Evolutionary conservation across 2,888 invertebrate genomes (phyloP).

Genomic region (Digitonthophagus gazella): DNA sequence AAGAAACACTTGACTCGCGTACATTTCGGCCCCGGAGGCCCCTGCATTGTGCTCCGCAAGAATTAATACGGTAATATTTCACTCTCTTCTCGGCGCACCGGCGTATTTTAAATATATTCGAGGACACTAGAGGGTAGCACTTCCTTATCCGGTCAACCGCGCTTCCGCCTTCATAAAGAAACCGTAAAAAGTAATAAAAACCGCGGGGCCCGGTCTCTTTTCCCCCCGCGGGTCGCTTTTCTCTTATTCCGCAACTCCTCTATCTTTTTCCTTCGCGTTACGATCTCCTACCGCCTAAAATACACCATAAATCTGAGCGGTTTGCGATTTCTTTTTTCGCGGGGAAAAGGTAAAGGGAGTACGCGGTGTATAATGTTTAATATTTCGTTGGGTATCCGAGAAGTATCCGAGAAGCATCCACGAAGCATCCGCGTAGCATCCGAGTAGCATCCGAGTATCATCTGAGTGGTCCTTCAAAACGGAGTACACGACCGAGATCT

Average conservation of each 20-base stretch:
- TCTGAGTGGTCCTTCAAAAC: not conserved
- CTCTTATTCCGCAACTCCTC: too few species aligned
- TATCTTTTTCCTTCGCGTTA: not conserved
- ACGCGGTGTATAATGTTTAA: not conserved
- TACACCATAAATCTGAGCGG: not conserved
- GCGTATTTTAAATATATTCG: conserved; percentile 44
- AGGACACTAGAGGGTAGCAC: conserved; percentile 46
- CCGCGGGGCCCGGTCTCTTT: not conserved
- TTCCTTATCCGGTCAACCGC: conserved; percentile 48
- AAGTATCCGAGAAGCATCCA: too few species aligned
- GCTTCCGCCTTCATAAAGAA: conserved; percentile 33
- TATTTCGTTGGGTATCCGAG: not conserved
- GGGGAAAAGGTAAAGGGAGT: not conserved
- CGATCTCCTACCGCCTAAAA: not conserved
- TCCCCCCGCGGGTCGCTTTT: not conserved
- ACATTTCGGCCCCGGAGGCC: conserved; percentile 40
- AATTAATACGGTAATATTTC: conserved; percentile 51
- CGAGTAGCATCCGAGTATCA: not conserved
- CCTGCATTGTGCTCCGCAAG: conserved; percentile 45
- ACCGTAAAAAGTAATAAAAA: conserved; percentile 8
- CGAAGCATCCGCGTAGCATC: too few species aligned
- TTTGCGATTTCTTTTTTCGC: not conserved
- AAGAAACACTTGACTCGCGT: conserved; percentile 37
- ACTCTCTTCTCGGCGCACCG: conserved; percentile 29
- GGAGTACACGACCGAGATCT: not conserved